These are phyloP conservation scores for Brachynemurus nebulosus DNA, from an alignment of 2,888 invertebrate genomes.

Conservation along the genomic window DNA sequence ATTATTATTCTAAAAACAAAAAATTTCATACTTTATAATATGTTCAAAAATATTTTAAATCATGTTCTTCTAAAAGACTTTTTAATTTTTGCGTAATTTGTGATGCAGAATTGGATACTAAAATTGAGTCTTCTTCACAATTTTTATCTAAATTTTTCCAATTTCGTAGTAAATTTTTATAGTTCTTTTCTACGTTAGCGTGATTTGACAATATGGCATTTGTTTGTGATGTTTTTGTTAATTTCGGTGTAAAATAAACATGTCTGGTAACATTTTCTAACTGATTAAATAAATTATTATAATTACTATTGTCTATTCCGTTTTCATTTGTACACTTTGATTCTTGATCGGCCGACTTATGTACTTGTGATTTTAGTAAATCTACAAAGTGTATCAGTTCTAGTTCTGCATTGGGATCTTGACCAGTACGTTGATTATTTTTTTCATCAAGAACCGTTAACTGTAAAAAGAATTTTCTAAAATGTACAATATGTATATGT, in stretches of 20 bases:
- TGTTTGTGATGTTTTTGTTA: not conserved
- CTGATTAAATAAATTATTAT: no score
- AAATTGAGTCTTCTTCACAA: not conserved
- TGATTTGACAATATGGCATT: not conserved
- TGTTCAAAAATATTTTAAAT: not conserved
- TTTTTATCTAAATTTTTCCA: not conserved
- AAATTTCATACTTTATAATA: not conserved
- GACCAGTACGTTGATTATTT: not conserved
- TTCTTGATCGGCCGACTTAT: no score
- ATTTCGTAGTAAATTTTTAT: not conserved
- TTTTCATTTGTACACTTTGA: no score
- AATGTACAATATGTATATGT: not conserved
- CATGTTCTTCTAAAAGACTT: not conserved
- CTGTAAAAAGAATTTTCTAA: not conserved
- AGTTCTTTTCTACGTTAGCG: not conserved
- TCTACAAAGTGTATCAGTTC: not conserved
- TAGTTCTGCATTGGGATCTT: not conserved
- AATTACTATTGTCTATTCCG: no score
- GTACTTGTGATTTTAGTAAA: not conserved
- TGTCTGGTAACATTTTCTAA: not conserved
- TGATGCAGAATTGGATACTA: no score
- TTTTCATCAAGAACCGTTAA: conserved; percentile 4
- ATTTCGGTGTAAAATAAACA: not conserved
- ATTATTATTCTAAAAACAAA: not conserved
- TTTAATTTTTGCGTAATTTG: not conserved